phyloP scores from a whole-genome alignment of 2,888 invertebrate species.

The Schizaphis graminum region DNA sequence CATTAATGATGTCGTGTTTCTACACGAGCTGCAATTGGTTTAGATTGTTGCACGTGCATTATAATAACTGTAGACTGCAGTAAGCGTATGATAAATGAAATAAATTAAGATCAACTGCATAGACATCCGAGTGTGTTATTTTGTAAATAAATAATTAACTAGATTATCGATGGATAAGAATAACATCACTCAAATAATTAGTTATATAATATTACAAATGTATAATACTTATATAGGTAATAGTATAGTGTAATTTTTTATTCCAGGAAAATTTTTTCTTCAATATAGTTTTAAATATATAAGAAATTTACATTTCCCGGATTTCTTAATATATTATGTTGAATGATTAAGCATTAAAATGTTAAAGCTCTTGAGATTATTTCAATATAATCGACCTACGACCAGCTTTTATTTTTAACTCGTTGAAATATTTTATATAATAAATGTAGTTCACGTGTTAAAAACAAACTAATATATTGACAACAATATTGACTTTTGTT shows the following conservation, averaged over 20 bases:
- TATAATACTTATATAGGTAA: not conserved
- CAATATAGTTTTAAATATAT: too few species aligned
- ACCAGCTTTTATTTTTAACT: not conserved
- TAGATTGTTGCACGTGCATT: not conserved
- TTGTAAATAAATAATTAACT: not conserved
- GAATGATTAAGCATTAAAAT: not conserved
- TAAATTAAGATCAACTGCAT: not conserved
- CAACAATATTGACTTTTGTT: not conserved
- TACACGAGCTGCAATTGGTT: not conserved
- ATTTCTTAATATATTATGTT: not conserved
- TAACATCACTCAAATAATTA: not conserved
- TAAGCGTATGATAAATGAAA: not conserved
- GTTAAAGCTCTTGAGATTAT: not conserved
- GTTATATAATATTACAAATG: not conserved
- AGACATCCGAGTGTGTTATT: too few species aligned
- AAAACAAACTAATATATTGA: not conserved
- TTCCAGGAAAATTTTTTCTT: not conserved
- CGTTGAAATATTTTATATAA: not conserved
- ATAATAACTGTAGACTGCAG: not conserved
- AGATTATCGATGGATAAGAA: not conserved
- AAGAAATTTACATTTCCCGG: not conserved
- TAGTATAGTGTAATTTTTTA: not conserved
- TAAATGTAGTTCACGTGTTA: not conserved
- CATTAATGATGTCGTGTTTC: not conserved
- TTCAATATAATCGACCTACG: not conserved